These are phyloP conservation scores for Stenopsyche tienmushanensis DNA, from an alignment of 1,140 invertebrate species.

Conservation along the genomic window DNA sequence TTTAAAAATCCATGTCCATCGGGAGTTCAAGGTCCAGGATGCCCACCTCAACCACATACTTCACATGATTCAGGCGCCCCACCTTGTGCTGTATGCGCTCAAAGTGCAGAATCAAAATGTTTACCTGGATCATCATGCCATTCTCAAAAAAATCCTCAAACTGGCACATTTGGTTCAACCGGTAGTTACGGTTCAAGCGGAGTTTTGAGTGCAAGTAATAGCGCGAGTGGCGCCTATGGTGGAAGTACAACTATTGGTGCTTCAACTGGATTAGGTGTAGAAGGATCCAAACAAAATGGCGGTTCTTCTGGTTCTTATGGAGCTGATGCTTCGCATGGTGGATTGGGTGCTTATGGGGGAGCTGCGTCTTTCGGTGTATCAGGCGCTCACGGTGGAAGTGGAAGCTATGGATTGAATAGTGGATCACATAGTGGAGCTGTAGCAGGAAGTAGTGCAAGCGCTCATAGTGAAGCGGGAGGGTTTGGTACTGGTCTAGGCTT, in stretches of 20 bases:
- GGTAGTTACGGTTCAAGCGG: background rate
- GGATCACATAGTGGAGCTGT: background rate
- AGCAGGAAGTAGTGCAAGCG: constrained; percentile 1
- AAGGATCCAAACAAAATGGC: too few relatives aligned
- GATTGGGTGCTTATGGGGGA: background rate
- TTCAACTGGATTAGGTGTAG: background rate
- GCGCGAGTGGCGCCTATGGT: background rate
- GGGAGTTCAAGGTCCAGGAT: too few relatives aligned
- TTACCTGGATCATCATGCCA: background rate
- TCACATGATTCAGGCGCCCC: background rate
- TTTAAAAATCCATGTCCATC: too few relatives aligned
- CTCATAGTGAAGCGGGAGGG: background rate
- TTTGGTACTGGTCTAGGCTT: background rate
- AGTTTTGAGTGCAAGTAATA: background rate
- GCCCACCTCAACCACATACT: background rate
- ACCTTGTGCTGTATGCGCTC: background rate
- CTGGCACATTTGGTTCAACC: background rate
- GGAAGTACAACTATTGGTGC: background rate
- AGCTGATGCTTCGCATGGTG: background rate
- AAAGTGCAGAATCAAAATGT: background rate
- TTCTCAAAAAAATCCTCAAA: too few relatives aligned
- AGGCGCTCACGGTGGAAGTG: background rate
- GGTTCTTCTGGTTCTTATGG: constrained; percentile 14
- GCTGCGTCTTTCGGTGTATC: background rate
- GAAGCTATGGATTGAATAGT: background rate